Percentiles rank a stretch among this genome's conserved stretches.
phyloP scores from a whole-genome alignment of 2,797 vertebrate genomes.

The Lepilemur septentrionalis region DNA sequence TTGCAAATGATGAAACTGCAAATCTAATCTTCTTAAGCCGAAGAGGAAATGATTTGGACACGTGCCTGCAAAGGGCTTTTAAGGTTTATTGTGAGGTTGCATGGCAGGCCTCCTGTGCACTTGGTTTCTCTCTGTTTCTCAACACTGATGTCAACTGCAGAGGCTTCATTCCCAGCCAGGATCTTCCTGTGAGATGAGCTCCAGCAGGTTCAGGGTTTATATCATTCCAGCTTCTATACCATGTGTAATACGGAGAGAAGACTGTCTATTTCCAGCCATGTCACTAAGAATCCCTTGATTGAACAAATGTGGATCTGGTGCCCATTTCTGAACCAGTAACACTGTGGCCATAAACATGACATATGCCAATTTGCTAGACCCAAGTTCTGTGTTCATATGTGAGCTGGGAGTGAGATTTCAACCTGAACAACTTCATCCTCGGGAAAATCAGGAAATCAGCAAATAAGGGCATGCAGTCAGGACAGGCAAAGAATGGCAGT shows the following conservation, averaged over 20 bases:
- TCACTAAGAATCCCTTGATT: background rate
- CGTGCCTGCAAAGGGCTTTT: background rate
- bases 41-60: rapidly evolving
- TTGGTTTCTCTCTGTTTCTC: background rate
- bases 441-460: background rate
- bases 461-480: rapidly evolving
- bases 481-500: background rate
- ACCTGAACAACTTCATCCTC: background rate
- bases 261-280: background rate
- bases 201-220: rapidly evolving
- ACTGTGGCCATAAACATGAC: rapidly evolving
- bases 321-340: background rate
- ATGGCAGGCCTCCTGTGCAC: no score
- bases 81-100: background rate
- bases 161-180: no score
- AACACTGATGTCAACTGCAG: rapidly evolving
- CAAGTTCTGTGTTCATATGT: background rate
- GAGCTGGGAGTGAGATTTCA: background rate
- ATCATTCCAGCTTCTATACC: background rate
- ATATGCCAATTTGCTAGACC: rapidly evolving
- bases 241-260: background rate
- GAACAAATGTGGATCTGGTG: background rate
- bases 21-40: no score
- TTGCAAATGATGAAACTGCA: background rate
- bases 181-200: background rate